phyloP scores from a whole-genome alignment of 2,113 vertebrate species.

The Ibidorhyncha struthersii region DNA sequence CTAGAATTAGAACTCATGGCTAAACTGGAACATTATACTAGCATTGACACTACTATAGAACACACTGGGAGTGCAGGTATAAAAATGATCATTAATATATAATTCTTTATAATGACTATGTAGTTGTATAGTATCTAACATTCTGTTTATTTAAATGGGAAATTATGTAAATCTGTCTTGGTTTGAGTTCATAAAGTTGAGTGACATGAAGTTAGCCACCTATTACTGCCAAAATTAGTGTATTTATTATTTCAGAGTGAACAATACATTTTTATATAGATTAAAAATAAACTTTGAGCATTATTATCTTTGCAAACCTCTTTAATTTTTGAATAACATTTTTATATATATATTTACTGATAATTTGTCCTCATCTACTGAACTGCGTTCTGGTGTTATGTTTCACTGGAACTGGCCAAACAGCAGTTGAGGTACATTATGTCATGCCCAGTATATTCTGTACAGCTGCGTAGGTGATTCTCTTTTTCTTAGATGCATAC shows the following conservation, averaged over 20 bases:
- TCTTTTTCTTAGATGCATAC: background rate
- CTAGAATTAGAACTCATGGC: constrained; percentile 85
- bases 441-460: background rate
- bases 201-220: background rate
- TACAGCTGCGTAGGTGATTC: background rate
- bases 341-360: background rate
- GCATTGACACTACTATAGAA: constrained; percentile 77
- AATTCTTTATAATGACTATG: background rate
- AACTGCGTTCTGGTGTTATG: background rate
- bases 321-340: background rate
- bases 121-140: background rate
- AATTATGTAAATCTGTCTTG: background rate
- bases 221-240: background rate
- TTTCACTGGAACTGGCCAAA: background rate
- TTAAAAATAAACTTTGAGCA: background rate
- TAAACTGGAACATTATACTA: constrained; percentile 93
- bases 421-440: background rate
- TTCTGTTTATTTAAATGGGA: background rate
- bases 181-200: background rate
- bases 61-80: constrained; percentile 79
- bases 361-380: background rate
- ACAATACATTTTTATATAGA: background rate
- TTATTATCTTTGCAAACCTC: background rate
- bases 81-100: background rate
- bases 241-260: background rate